A percentile compares a stretch with the other conserved stretches of the same genome.
phyloP scores from a whole-genome alignment of 2,113 vertebrate species.

The Xiphias gladius region DNA sequence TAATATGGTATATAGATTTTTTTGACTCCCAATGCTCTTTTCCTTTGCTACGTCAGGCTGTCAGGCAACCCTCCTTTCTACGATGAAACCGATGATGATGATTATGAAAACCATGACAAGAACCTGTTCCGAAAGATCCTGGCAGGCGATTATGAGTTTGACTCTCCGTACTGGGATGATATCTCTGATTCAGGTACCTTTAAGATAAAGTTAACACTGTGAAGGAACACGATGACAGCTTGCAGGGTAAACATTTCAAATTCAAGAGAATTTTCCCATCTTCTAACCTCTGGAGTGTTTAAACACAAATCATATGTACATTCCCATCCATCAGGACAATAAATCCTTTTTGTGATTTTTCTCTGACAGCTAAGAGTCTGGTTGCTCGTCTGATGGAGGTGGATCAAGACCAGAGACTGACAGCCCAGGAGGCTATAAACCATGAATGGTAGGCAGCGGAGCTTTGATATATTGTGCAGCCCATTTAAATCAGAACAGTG shows the following conservation, averaged over 20 bases:
- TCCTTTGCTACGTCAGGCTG: conserved; percentile 82
- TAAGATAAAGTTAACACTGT: conserved; percentile 7
- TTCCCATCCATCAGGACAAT: conserved; percentile 21
- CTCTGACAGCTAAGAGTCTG: conserved; percentile 91
- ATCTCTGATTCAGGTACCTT: conserved; percentile 95
- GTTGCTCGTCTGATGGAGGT: conserved; percentile 97
- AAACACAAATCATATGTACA: conserved; percentile 1
- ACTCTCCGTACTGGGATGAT: conserved; percentile 98
- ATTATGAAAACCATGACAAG: conserved; percentile 98
- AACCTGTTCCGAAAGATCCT: conserved; percentile 98
- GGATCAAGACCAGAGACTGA: conserved; percentile 96
- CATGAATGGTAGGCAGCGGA: conserved; percentile 90
- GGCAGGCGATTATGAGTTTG: conserved; percentile 96
- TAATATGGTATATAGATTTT: not conserved
- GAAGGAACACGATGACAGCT: conserved; percentile 26
- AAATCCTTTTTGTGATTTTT: conserved; percentile 35
- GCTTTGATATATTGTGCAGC: conserved; percentile 14
- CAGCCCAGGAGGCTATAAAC: conserved; percentile 95
- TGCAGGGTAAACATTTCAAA: conserved; percentile 34
- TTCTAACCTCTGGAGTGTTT: conserved; percentile 1
- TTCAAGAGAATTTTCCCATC: not conserved
- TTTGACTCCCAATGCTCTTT: not conserved
- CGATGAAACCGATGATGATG: conserved; percentile 96
- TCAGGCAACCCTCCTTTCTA: conserved; percentile 98
- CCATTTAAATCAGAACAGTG: not conserved